phyloP scores from a whole-genome alignment of 1,140 invertebrate species.

The Drosophila serrata region DNA sequence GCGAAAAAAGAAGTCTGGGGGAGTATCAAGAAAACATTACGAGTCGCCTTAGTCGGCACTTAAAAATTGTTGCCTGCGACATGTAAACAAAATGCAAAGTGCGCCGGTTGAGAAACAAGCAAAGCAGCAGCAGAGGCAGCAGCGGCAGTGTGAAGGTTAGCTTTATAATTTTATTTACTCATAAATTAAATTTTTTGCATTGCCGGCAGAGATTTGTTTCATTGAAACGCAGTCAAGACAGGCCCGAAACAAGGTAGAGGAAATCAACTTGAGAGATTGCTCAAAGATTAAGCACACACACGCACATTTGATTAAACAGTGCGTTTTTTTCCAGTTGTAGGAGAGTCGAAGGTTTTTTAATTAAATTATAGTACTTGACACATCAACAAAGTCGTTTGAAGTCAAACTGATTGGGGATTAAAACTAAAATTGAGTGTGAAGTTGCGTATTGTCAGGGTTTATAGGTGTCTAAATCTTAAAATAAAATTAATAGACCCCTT shows the following conservation, averaged over 20 bases:
- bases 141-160: conserved; percentile 62
- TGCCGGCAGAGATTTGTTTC: conserved; percentile 41
- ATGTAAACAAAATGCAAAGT: conserved; percentile 75
- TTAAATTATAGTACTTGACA: conserved; percentile 21
- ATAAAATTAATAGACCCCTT: no score
- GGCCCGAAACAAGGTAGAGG: conserved; percentile 41
- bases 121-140: conserved; percentile 25
- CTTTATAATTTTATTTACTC: conserved; percentile 72
- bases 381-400: conserved; percentile 5
- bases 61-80: conserved; percentile 53
- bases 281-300: conserved; percentile 31
- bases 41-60: conserved; percentile 47
- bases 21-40: conserved; percentile 34
- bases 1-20: conserved; percentile 23
- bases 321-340: conserved; percentile 18
- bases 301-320: conserved; percentile 13
- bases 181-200: conserved; percentile 69
- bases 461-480: no score
- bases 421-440: no score
- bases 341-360: conserved; percentile 40
- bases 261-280: conserved; percentile 52
- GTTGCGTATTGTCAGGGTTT: not conserved
- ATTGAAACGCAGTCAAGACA: conserved; percentile 61
- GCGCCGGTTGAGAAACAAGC: conserved; percentile 40
- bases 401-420: not conserved